Evolutionary conservation across 2,797 vertebrate species (phyloP).

Genomic region (Xenopus petersii): DNA sequence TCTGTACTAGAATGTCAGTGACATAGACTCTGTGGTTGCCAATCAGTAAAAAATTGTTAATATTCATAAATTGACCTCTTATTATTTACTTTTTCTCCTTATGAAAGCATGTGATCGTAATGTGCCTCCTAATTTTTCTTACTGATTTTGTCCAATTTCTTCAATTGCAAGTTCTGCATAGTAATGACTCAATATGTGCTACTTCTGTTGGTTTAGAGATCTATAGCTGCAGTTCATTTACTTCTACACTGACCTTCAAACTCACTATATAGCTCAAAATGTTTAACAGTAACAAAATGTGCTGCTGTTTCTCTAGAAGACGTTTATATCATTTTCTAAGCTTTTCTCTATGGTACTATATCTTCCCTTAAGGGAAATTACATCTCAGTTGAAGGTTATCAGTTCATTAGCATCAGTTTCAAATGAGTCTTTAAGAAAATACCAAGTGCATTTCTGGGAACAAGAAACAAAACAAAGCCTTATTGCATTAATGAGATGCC

Average conservation of each 20-base stretch:
- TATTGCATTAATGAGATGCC: slow-evolving; percentile 15
- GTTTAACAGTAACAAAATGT: slow-evolving; percentile 28
- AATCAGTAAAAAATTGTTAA: no score
- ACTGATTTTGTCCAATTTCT: no score
- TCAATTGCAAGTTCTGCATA: no score
- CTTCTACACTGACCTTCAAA: slow-evolving; percentile 34
- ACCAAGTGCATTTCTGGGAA: slow-evolving; percentile 24
- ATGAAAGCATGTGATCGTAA: no score
- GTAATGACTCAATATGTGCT: neutral
- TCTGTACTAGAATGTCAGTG: no score
- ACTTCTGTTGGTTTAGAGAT: slow-evolving; percentile 21
- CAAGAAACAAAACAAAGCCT: slow-evolving; percentile 31
- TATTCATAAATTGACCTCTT: no score
- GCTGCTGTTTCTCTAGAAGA: slow-evolving; percentile 35
- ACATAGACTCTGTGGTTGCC: no score
- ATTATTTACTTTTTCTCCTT: no score
- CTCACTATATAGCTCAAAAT: slow-evolving; percentile 27
- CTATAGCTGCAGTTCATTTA: slow-evolving; percentile 21
- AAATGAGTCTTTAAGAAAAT: slow-evolving; percentile 19
- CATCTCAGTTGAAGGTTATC: slow-evolving; percentile 36
- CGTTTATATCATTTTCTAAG: slow-evolving; percentile 49
- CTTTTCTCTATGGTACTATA: slow-evolving; percentile 20
- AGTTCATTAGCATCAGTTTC: slow-evolving; percentile 41
- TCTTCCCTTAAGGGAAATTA: slow-evolving; percentile 42
- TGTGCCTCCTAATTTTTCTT: no score